Evolutionary conservation across 2,888 invertebrate species (phyloP).

Genomic region (Microdon myrmicae): DNA sequence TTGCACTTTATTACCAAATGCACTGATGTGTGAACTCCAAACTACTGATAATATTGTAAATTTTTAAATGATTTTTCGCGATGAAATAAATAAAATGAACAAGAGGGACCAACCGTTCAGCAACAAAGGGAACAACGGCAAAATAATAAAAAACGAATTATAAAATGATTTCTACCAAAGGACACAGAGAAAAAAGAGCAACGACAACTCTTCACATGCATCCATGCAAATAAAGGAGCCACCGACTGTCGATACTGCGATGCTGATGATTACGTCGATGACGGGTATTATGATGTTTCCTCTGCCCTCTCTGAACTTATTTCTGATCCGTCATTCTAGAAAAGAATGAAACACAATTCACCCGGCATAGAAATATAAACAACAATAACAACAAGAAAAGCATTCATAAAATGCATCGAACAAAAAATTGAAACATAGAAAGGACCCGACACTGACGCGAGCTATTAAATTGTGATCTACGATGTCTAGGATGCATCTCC

Average conservation of each 20-base stretch:
- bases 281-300: conserved; percentile 42
- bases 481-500: no score
- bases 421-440: no score
- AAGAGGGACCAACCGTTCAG: conserved; percentile 5
- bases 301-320: conserved; percentile 42
- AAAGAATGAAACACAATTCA: no score
- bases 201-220: conserved; percentile 19
- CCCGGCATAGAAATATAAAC: no score
- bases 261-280: conserved; percentile 28
- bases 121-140: no score
- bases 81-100: conserved; percentile 48
- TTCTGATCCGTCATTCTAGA: conserved; percentile 41
- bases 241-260: conserved; percentile 35
- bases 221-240: no score
- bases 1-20: conserved; percentile 56
- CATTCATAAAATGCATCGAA: no score
- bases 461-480: no score
- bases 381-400: no score
- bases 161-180: no score
- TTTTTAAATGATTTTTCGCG: conserved; percentile 60
- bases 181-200: conserved; percentile 16
- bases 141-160: no score
- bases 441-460: no score
- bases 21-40: conserved; percentile 67
- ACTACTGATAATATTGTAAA: conserved; percentile 63